Conservation (phyloP, 1,140 invertebrate species). For the Nasonia vitripennis region DNA sequence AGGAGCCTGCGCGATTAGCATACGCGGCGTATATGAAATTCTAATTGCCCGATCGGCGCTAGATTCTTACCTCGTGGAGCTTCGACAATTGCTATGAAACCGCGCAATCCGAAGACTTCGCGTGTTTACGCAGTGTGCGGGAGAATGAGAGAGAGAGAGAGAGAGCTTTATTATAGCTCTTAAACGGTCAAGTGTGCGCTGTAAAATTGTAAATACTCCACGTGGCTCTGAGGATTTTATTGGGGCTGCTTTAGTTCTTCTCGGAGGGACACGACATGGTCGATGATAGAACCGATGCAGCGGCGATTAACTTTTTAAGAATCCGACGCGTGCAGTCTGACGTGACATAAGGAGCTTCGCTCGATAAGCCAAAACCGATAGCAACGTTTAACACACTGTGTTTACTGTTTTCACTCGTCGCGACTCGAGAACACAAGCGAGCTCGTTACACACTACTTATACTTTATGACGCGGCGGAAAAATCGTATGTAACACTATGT, state of each 20-base stretch:
- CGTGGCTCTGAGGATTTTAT: slow-evolving; percentile 21
- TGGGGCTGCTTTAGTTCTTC: neutral
- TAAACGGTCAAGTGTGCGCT: slow-evolving; percentile 15
- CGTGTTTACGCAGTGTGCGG: neutral
- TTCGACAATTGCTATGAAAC: slow-evolving; percentile 22
- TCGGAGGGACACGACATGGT: no score
- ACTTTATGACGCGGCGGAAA: no score
- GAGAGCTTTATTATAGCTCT: slow-evolving; percentile 27
- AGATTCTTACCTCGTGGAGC: neutral
- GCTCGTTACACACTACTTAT: no score
- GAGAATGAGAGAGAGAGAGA: neutral
- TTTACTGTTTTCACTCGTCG: no score
- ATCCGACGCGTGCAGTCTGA: no score
- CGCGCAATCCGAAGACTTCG: slow-evolving; percentile 10
- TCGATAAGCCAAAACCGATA: no score
- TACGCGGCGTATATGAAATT: neutral
- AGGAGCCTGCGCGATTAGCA: neutral
- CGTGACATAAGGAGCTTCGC: no score
- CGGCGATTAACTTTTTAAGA: no score
- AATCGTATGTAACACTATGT: neutral
- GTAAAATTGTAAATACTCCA: slow-evolving; percentile 34
- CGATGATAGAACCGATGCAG: no score
- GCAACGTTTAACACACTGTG: no score
- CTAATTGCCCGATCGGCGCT: neutral
- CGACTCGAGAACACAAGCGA: no score